These are phyloP conservation scores for Pseudococcus jackbeardsleyi DNA, from an alignment of 2,888 invertebrate species.

Conservation along the genomic window DNA sequence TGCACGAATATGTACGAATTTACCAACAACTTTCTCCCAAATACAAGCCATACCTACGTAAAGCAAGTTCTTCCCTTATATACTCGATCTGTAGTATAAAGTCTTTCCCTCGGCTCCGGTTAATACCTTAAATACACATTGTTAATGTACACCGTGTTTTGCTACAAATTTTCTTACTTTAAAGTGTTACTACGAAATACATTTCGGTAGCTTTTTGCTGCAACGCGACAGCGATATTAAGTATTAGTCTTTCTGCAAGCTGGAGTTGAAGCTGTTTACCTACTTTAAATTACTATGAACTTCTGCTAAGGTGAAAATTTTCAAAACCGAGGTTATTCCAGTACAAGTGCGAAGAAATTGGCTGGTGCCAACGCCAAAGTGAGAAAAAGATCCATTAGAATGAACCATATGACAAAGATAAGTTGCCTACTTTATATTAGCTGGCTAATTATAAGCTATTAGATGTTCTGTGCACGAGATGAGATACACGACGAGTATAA, in stretches of 20 bases:
- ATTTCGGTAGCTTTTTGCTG: neutral
- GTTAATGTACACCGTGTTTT: slow-evolving; percentile 40
- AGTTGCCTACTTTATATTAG: neutral
- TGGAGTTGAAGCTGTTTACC: neutral
- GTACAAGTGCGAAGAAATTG: neutral
- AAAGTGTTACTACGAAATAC: neutral
- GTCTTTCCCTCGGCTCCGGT: neutral
- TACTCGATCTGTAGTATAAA: neutral
- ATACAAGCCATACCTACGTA: neutral
- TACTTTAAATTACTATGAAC: too few relatives aligned
- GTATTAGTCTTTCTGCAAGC: neutral
- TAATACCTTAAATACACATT: slow-evolving; percentile 43
- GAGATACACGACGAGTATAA: neutral
- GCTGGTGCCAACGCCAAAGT: neutral
- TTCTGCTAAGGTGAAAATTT: neutral
- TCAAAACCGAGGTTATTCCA: neutral
- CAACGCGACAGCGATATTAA: neutral
- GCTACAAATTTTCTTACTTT: slow-evolving; percentile 22
- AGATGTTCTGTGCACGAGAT: neutral
- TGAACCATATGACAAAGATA: neutral
- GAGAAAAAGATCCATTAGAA: slow-evolving; percentile 10
- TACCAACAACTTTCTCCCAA: slow-evolving; percentile 7
- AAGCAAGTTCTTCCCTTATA: neutral
- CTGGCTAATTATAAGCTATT: neutral
- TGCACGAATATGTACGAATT: neutral